Evolutionary conservation across 1,140 invertebrate species (phyloP).

Genomic region (Apis mellifera): Amel_HAv3.1 CM009931.2:22295001-22295500

Average conservation of each 20-base stretch:
- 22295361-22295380: no score
- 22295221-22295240: neutral
- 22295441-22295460: slow-evolving; percentile 41
- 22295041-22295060: neutral
- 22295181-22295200: no score
- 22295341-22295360: neutral
- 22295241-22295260: neutral
- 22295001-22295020: neutral
- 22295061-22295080: slow-evolving; percentile 3
- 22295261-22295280: neutral
- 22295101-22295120: neutral
- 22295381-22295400: no score
- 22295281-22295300: neutral
- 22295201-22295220: no score
- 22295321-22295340: neutral
- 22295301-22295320: neutral
- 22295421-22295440: neutral
- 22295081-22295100: neutral
- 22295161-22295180: neutral
- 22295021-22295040: neutral
- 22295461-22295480: slow-evolving; percentile 53
- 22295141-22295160: neutral
- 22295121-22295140: no score
- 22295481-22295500: slow-evolving; percentile 14
- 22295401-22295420: no score